phyloP scores from a whole-genome alignment of 2,113 vertebrate genomes.

The Callipepla californica region DNA sequence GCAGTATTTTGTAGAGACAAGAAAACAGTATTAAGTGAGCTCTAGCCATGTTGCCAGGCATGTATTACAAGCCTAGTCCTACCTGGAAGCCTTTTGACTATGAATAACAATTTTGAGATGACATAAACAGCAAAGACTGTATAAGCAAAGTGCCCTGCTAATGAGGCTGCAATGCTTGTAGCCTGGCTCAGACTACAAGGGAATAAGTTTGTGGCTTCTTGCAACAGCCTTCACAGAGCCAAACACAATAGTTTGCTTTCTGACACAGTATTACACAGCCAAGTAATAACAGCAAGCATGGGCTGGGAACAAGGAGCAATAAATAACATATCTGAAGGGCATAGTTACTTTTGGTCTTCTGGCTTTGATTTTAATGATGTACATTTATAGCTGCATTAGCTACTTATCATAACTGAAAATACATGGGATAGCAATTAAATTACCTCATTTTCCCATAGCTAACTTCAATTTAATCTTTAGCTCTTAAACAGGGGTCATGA shows the following conservation, averaged over 20 bases:
- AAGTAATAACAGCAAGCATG: fast-evolving
- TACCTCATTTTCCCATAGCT: background rate
- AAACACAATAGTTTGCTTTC: background rate
- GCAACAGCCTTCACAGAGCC: background rate
- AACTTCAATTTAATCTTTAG: background rate
- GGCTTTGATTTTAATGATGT: background rate
- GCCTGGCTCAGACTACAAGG: background rate
- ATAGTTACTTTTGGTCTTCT: background rate
- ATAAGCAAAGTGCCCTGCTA: background rate
- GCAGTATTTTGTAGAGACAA: background rate
- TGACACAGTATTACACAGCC: background rate
- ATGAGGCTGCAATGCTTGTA: background rate
- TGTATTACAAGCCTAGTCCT: background rate
- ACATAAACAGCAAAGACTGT: background rate
- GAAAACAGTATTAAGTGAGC: background rate
- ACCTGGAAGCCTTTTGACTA: background rate
- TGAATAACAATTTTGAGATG: background rate
- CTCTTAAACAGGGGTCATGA: background rate
- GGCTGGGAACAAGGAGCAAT: background rate
- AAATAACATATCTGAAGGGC: background rate
- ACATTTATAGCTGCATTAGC: background rate
- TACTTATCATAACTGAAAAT: background rate
- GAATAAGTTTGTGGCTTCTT: background rate
- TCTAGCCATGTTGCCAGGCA: background rate
- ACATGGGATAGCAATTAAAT: background rate